Base-by-base conservation (phyloP, 1,140 invertebrate genomes). In the Galleria mellonella region DNA sequence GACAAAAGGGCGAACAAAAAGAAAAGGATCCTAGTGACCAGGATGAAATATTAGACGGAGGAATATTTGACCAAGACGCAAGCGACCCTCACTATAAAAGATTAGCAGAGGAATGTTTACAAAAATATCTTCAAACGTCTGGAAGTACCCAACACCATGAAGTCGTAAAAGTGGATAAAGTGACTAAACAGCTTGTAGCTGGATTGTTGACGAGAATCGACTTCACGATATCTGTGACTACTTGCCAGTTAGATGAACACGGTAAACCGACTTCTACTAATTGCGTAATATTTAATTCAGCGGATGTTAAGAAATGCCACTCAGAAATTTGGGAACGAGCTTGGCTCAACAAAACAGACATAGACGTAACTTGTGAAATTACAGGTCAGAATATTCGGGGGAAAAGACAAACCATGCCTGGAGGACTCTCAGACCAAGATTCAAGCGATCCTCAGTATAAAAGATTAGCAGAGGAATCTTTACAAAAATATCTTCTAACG, bases 191-290 rank as follows among this genome's bases (percentile, higher is more conserved):
- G 27, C 40, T 57, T 6, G 57, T 64, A 13, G 14, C 57, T 28
- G 57, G 55, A 6, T 32, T 11, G 3, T 10, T 51, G 9, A 75
- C 60, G 0, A 40, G 1, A 31, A 60, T 78, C 23, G 14, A 60
- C 23, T 78, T 75, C 39, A 54, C 37, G 15, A 47, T 69, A 39
- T n/a, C n/a, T n/a, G n/a, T n/a, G n/a, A n/a, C n/a, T n/a, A n/a
- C n/a, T n/a, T n/a, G n/a, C n/a, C n/a, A n/a, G n/a, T n/a, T n/a
- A n/a, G n/a, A n/a, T n/a, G n/a, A n/a, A n/a, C n/a, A n/a, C n/a
- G n/a, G n/a, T n/a, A 28, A 31, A 8, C 46, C 52, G n/a, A 47
- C n/a, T n/a, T n/a, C n/a, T n/a, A n/a, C n/a, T n/a, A n/a, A n/a
- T n/a, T n/a, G n/a, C n/a, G n/a, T n/a, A n/a, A n/a, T n/a, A n/a